These are phyloP conservation scores for Dasypogon diadema DNA, from an alignment of 2,888 invertebrate species.

Conservation along the genomic window DNA sequence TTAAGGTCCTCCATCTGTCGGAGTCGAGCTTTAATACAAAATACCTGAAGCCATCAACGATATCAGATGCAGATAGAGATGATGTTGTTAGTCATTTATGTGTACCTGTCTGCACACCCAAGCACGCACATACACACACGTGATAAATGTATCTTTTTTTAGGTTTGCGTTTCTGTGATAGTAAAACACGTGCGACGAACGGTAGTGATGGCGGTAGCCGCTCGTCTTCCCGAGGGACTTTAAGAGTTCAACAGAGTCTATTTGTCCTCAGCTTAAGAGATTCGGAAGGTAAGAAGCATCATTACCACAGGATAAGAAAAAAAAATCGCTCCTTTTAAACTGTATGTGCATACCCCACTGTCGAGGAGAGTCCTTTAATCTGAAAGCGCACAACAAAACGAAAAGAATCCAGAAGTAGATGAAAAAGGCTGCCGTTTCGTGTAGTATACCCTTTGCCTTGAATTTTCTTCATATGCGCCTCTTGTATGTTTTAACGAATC, in stretches of 20 bases:
- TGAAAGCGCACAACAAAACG: not conserved
- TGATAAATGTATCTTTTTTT: too few relatives aligned
- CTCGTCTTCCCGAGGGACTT: not conserved
- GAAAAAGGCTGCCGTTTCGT: slow-evolving; percentile 4
- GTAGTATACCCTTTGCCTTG: slow-evolving; percentile 9
- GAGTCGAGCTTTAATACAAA: not conserved
- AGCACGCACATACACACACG: not conserved
- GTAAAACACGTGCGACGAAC: too few relatives aligned
- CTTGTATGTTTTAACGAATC: not conserved
- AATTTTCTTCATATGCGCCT: not conserved
- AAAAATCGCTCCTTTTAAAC: not conserved
- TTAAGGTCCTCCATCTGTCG: slow-evolving; percentile 18
- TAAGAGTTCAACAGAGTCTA: not conserved
- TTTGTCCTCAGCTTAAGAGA: not conserved
- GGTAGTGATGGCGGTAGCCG: too few relatives aligned
- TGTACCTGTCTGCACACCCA: not conserved
- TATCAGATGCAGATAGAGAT: not conserved
- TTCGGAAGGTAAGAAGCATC: slow-evolving; percentile 11
- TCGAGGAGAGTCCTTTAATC: not conserved
- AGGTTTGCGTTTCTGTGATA: not conserved
- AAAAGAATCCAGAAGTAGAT: slow-evolving; percentile 20
- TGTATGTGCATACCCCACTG: not conserved
- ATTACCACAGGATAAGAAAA: slow-evolving; percentile 22
- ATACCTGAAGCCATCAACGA: slow-evolving; percentile 19
- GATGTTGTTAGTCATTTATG: not conserved